Base-by-base conservation (phyloP, 2,797 vertebrate genomes). In the Rhodeus uyekii region DNA sequence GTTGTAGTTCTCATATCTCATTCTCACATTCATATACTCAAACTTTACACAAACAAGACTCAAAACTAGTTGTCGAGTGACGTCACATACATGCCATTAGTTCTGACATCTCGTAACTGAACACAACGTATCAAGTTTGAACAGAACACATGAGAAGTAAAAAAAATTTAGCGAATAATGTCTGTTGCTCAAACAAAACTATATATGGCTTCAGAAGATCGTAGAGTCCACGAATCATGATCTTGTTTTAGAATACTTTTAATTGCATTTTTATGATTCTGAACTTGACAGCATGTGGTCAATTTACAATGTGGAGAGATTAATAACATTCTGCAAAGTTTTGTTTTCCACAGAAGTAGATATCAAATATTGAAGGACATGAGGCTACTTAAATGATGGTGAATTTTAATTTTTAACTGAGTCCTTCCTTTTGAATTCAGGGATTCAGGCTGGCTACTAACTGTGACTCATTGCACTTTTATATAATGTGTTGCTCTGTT, bases 401-500 rank as follows among this genome's bases (percentile, higher is more conserved):
- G 1, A 19, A 6, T 46, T 29, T 0, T 0, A 29, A 19, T 27
- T 48, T 71, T 71, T 32, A 22, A 29, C 32, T 22, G 27, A 71
- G 27, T 27, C 29, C 39, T 69, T 46, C 39, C 39, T 46, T 46
- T 76, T 64, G 12, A 77, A 42, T 24, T 22, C 27, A 44, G 32
- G 24, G 32, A 38, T 61, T 80, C 27, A 71, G 8, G 22, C 44
- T 73, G 55, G 48, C 27, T 79, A 36, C 44, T 44, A 71, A 72
- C 67, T 24, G 67, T 80, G 78, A 72, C 55, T 72, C 67, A 61
- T 36, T 38, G 27, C 53, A 38, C 39, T 48, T 60, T 80, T n/a
- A 80, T 44, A 32, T 32, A 71, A 80, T 29, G 18, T 24, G 38
- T 71, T 12, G 32, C 27, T 55, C 8, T 42, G 55, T 29, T 18